phyloP scores from a whole-genome alignment of 2,113 vertebrate species.

The Marcusenius ussheri region DNA sequence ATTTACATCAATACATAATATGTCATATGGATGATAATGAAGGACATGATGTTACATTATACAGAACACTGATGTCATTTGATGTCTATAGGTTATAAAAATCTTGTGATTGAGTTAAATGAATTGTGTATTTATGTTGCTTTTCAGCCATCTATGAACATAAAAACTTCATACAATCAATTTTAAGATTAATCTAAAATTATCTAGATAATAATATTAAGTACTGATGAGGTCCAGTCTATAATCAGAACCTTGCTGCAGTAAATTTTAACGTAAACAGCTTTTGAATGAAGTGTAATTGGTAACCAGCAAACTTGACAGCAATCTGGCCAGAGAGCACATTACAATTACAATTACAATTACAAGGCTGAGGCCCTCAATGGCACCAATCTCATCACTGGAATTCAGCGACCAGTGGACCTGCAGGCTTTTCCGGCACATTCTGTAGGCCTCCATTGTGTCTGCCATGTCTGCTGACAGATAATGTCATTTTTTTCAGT shows the following conservation, averaged over 20 bases:
- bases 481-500: neutral
- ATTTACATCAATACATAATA: neutral
- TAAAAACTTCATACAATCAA: neutral
- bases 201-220: neutral
- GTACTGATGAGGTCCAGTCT: neutral
- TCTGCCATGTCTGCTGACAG: neutral
- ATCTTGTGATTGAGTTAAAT: neutral
- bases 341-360: slow-evolving; percentile 52
- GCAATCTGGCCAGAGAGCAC: slow-evolving; percentile 29
- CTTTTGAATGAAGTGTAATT: slow-evolving; percentile 46
- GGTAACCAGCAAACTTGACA: slow-evolving; percentile 42
- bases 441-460: neutral
- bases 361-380: slow-evolving; percentile 6
- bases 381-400: neutral
- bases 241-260: neutral
- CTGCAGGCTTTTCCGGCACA: neutral
- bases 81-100: neutral
- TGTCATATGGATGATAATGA: neutral
- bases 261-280: slow-evolving; percentile 30
- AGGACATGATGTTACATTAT: neutral
- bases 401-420: neutral
- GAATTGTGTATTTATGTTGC: neutral
- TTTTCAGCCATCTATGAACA: neutral
- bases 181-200: neutral
- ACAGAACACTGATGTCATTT: neutral